These are phyloP conservation scores for Chloroceryle aenea DNA, from an alignment of 2,113 vertebrate genomes.

Conservation along the genomic window DNA sequence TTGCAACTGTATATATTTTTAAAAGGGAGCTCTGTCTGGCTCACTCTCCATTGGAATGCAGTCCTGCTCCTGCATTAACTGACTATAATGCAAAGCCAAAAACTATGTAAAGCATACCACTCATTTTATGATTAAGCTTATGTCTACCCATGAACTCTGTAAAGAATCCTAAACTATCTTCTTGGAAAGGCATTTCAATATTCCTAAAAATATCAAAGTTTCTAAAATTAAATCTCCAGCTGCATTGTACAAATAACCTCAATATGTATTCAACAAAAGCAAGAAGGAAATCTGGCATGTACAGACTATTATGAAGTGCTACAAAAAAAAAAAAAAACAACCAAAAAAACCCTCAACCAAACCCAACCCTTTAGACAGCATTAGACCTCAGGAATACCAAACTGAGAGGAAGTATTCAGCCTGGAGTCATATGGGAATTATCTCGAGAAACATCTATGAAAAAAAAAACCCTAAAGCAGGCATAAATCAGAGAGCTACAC, in stretches of 20 bases:
- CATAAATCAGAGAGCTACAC: conserved; percentile 59
- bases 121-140: background rate
- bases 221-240: conserved; percentile 66
- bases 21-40: background rate
- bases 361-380: background rate
- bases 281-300: conserved; percentile 64
- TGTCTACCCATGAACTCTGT: background rate
- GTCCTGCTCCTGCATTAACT: background rate
- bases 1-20: background rate
- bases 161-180: conserved; percentile 52
- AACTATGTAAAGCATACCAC: background rate
- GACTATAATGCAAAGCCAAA: background rate
- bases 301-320: conserved; percentile 40
- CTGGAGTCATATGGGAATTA: conserved; percentile 25
- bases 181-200: conserved; percentile 55
- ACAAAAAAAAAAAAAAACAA: background rate
- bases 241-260: conserved; percentile 47
- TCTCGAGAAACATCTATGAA: conserved; percentile 52
- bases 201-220: conserved; percentile 60
- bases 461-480: conserved; percentile 13
- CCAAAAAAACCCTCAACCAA: too few relatives aligned
- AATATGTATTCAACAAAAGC: conserved; percentile 47
- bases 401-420: conserved; percentile 31
- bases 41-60: background rate
- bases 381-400: conserved; percentile 36